Evolutionary conservation across 2,888 invertebrate species (phyloP).

Genomic region (Aphodius granarius): DNA sequence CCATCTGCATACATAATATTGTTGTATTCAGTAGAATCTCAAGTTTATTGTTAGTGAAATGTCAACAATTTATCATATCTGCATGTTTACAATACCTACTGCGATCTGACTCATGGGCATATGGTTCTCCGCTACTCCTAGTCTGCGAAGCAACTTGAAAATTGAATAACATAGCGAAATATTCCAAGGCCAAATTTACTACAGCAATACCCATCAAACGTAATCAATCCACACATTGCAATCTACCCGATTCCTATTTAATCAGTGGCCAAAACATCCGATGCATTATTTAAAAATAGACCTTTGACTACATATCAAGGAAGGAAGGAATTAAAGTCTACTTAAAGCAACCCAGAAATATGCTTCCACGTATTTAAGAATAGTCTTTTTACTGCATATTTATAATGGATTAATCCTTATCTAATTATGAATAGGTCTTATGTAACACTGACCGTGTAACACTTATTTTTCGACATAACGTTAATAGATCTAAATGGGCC

Average conservation of each 20-base stretch:
- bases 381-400: background rate
- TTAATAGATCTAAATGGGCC: background rate
- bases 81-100: background rate
- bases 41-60: background rate
- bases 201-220: too few species aligned
- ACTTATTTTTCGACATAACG: background rate
- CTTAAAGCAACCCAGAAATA: background rate
- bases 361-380: background rate
- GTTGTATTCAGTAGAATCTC: background rate
- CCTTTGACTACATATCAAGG: too few species aligned
- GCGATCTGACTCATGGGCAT: too few species aligned
- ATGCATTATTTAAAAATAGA: too few species aligned
- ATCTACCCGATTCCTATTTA: too few species aligned
- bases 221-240: too few species aligned
- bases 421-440: background rate
- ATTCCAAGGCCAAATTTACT: too few species aligned
- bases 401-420: background rate
- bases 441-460: background rate
- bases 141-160: too few species aligned
- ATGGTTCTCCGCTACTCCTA: too few species aligned
- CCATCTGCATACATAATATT: background rate
- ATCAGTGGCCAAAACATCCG: too few species aligned
- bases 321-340: too few species aligned
- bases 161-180: too few species aligned
- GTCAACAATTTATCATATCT: background rate